Percentiles rank a stretch among this genome's conserved stretches.
Evolutionary conservation across 2,888 invertebrate genomes (phyloP).

Genomic region (Drosophila merina): DNA sequence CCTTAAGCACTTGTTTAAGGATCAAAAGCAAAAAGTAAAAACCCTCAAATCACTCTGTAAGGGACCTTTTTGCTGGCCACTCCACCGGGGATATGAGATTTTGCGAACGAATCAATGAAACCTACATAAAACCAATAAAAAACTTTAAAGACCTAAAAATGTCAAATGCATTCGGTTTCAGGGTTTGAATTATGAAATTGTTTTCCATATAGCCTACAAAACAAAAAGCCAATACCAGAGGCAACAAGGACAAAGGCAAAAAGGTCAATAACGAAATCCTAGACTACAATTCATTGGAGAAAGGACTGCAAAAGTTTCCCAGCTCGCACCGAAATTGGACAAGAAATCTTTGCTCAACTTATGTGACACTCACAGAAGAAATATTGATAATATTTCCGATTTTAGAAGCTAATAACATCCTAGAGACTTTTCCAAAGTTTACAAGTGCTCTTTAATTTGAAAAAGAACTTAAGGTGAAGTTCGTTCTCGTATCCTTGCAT

Average conservation of each 20-base stretch:
- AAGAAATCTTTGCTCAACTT: conserved; percentile 43
- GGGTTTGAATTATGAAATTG: conserved; percentile 76
- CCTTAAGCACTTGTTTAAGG: conserved; percentile 36
- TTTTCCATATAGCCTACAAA: conserved; percentile 14
- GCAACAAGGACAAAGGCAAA: conserved; percentile 8
- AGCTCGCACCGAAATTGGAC: conserved; percentile 29
- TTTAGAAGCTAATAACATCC: conserved; percentile 20
- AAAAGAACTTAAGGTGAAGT: conserved; percentile 1
- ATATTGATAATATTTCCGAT: conserved; percentile 35
- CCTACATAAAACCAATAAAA: conserved; percentile 64
- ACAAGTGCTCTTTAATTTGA: conserved; percentile 10
- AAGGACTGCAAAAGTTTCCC: conserved; percentile 34
- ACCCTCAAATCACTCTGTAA: conserved; percentile 33
- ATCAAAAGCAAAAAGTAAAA: conserved; percentile 67
- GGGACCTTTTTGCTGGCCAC: no score
- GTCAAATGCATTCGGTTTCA: conserved; percentile 72
- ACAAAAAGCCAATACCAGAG: conserved; percentile 8
- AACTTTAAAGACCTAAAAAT: conserved; percentile 71
- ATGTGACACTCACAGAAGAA: conserved; percentile 1
- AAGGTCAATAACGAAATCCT: conserved; percentile 45
- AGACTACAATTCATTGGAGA: conserved; percentile 61
- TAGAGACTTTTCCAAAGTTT: not conserved
- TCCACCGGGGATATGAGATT: no score
- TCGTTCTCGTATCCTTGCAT: conserved; percentile 6
- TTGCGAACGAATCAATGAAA: conserved; percentile 58